Evolutionary conservation across 1,140 invertebrate genomes (phyloP).

Genomic region (Apocrypta bakeri): DNA sequence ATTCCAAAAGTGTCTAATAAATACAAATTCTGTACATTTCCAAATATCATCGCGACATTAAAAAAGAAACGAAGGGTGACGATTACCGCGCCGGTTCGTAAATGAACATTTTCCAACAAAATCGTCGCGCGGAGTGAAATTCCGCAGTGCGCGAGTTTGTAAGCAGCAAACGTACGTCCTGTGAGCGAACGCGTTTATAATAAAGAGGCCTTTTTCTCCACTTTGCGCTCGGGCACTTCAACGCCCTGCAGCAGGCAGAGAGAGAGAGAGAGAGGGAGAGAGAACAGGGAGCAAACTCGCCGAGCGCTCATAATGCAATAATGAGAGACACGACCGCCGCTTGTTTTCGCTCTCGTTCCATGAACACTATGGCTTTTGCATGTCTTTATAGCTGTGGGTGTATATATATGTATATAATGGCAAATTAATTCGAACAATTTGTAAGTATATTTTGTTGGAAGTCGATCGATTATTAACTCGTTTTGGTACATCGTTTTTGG

Average conservation of each 20-base stretch:
- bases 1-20: too few species aligned
- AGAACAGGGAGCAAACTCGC: not conserved
- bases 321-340: not conserved
- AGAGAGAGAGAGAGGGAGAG: not conserved
- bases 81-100: not conserved
- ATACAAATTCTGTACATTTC: not conserved
- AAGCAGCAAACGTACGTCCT: not conserved
- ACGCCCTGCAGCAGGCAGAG: not conserved
- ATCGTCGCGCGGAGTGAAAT: not conserved
- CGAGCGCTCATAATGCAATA: not conserved
- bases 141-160: not conserved
- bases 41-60: not conserved
- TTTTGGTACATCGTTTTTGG: too few species aligned
- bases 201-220: constrained; percentile 15
- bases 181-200: not conserved
- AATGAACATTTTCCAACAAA: constrained; percentile 3
- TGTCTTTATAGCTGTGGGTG: not conserved
- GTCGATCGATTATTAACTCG: not conserved
- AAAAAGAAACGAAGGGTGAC: not conserved
- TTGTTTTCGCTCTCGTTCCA: not conserved
- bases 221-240: constrained; percentile 14
- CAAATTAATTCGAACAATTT: not conserved
- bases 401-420: not conserved
- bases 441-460: too few species aligned
- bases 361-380: not conserved